Evolutionary conservation across 2,113 vertebrate genomes (phyloP).

Genomic region (Siphamia tubifer): DNA sequence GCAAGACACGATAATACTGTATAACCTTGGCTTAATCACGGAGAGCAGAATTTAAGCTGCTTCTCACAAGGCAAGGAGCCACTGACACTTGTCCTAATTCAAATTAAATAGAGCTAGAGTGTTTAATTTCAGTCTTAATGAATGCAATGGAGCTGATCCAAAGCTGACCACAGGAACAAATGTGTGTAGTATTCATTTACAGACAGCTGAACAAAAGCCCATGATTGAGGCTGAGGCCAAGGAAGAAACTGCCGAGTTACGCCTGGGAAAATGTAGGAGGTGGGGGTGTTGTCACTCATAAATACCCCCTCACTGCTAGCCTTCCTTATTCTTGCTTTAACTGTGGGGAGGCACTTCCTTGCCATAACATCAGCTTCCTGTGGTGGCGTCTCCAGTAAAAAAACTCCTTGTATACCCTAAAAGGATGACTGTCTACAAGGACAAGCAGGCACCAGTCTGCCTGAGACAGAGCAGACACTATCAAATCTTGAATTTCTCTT

Average conservation of each 20-base stretch:
- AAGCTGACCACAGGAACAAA: conserved; percentile 13
- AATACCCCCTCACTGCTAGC: conserved; percentile 35
- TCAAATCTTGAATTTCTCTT: conserved; percentile 15
- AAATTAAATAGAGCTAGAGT: conserved; percentile 29
- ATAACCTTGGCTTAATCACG: not conserved
- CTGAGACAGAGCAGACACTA: conserved; percentile 30
- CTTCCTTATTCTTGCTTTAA: conserved; percentile 59
- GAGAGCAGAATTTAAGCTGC: not conserved
- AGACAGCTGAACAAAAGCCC: conserved; percentile 34
- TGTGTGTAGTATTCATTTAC: conserved; percentile 12
- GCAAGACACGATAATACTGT: not conserved
- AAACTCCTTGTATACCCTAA: not conserved
- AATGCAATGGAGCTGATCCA: conserved; percentile 36
- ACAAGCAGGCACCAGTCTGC: conserved; percentile 51
- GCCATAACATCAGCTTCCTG: conserved; percentile 74
- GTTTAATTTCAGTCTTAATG: conserved; percentile 38
- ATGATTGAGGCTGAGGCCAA: not conserved
- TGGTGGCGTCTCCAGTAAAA: conserved; percentile 48
- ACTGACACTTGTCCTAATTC: conserved; percentile 10
- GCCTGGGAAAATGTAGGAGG: not conserved
- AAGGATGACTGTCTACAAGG: conserved; percentile 31
- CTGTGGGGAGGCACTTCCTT: conserved; percentile 69
- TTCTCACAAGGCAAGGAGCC: not conserved
- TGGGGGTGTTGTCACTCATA: conserved; percentile 25
- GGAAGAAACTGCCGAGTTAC: conserved; percentile 14